A percentile compares a stretch with the other conserved stretches of the same genome.
phyloP scores from a whole-genome alignment of 2,888 invertebrate species.

The Nasonia oneida region DNA sequence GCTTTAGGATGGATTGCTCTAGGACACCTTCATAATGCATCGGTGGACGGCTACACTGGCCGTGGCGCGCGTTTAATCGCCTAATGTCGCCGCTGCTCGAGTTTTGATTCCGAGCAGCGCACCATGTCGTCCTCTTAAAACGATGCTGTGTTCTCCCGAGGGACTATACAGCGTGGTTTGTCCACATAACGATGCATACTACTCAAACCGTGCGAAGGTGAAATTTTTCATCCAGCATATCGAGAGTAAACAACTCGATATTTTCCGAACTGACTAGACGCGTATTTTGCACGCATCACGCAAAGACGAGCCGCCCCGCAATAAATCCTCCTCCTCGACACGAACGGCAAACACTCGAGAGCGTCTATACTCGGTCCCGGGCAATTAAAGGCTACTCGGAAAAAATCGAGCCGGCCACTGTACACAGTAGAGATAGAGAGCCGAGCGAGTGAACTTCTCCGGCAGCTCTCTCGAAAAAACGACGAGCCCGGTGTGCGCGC shows the following conservation, averaged over 20 bases:
- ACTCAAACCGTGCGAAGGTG: no score
- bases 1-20: conserved; percentile 55
- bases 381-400: conserved; percentile 29
- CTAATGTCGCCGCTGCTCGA: conserved; percentile 4
- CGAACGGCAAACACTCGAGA: conserved; percentile 27
- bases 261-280: not conserved
- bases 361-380: not conserved
- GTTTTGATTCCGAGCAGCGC: not conserved
- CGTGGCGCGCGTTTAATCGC: conserved; percentile 3
- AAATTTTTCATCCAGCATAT: no score
- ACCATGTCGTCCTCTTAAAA: not conserved
- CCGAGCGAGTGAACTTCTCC: not conserved
- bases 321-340: not conserved
- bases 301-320: not conserved
- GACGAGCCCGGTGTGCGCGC: not conserved
- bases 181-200: not conserved
- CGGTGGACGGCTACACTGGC: not conserved
- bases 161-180: not conserved
- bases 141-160: not conserved
- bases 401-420: conserved; percentile 23
- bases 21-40: conserved; percentile 55
- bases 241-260: no score
- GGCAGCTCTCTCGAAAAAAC: not conserved
- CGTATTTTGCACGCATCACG: not conserved
- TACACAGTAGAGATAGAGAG: not conserved